Evolutionary conservation across 2,797 vertebrate genomes (phyloP), one percentile per base, ranked within the genome.

Genomic region (Spinus olivaceus): DNA sequence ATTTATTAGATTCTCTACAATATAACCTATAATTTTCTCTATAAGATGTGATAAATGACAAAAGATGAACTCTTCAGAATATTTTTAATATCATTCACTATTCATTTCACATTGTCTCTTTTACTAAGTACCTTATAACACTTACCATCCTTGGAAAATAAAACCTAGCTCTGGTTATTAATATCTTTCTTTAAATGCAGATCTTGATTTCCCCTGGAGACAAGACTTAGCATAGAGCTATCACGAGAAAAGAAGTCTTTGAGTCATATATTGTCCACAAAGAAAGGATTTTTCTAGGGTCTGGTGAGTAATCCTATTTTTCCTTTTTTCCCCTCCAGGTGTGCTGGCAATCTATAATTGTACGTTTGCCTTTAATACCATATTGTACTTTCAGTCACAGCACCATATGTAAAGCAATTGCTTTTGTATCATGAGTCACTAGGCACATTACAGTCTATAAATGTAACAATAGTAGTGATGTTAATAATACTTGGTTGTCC

Each of bases 171-270:
- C 47, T 69, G 94, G 88, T 88, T 97, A 96, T 96, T 98, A 96
- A 96, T 96, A 95, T 90, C 81, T 96, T 94, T 91, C 96, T 97
- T 97, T 96, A 96, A 98, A 98, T 96, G 86, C 78, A 97, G 83
- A 96, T 95, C 83, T 95, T 91, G 33, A 93, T 79, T 97, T 97
- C 82, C 95, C 90, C 84, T 86, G 37, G 89, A 92, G 90, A 97
- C 39, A 94, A 85, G 72, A 85, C 88, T 77, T 82, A 93, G 44
- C 46, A 87, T 2, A 90, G 76, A 91, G 33, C 49, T 92, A 63
- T 84, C 61, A 86, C 76, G n/a, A 86, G 61, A 86, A 96, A 91
- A 94, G 51, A 27, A 90, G 92, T 93, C 33, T 95, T 94, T 95
- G 64, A 95, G 78, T 92, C 64, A 95, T 66, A 42, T 67, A 92